Conservation (phyloP, 2,113 vertebrate species). For the Canis aureus region DNA sequence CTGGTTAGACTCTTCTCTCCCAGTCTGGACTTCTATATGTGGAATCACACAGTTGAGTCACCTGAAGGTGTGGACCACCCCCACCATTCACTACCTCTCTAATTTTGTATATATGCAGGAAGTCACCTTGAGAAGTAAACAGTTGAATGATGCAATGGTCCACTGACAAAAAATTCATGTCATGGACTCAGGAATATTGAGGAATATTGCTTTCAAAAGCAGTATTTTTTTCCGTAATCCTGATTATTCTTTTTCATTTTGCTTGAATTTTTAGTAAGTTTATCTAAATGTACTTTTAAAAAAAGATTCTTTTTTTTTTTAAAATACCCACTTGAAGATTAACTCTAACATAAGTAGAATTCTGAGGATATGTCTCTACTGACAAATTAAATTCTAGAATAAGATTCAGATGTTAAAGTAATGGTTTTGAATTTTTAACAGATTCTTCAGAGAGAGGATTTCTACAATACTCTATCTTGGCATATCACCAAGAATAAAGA, state of each 20-base stretch:
- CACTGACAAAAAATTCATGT: background rate
- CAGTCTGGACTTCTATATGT: background rate
- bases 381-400: slow-evolving; percentile 41
- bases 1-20: background rate
- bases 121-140: background rate
- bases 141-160: background rate
- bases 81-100: background rate
- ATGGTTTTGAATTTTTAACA: background rate
- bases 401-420: background rate
- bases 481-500: background rate
- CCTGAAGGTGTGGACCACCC: background rate
- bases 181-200: background rate
- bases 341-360: background rate
- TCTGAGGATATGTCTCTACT: background rate
- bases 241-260: background rate
- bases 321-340: background rate
- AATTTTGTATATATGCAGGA: background rate
- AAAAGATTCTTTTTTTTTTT: background rate
- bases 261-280: background rate
- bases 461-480: background rate
- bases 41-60: background rate
- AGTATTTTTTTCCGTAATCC: background rate
- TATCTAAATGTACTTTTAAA: background rate
- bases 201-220: background rate
- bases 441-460: background rate